phyloP scores from a whole-genome alignment of 1,140 invertebrate species.

The Pseudomyrmex dendroicus region DNA sequence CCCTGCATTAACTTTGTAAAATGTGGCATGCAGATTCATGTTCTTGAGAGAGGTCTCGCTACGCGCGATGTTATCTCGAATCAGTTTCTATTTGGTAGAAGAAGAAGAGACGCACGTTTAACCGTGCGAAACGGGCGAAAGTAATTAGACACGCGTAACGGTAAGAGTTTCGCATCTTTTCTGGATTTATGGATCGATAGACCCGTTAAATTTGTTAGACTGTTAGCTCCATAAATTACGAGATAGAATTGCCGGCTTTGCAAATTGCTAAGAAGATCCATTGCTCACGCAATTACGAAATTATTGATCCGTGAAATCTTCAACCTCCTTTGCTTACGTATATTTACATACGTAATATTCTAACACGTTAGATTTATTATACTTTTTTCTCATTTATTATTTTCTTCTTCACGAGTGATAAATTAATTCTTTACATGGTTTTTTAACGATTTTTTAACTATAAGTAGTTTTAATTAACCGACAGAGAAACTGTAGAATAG shows the following conservation, averaged over 20 bases:
- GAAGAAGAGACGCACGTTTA: conserved; percentile 28
- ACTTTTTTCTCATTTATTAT: conserved; percentile 13
- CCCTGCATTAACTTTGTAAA: not conserved
- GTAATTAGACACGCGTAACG: conserved; percentile 50
- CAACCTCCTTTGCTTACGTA: conserved; percentile 32
- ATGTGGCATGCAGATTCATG: not conserved
- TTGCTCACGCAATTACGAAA: conserved; percentile 44
- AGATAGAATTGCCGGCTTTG: conserved; percentile 42
- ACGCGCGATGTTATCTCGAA: conserved; percentile 7
- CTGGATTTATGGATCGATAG: conserved; percentile 57
- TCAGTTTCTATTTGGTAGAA: not conserved
- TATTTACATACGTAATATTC: conserved; percentile 39
- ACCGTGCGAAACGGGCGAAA: conserved; percentile 32
- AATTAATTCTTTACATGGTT: not conserved
- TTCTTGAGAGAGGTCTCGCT: not conserved
- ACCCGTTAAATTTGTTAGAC: conserved; percentile 57
- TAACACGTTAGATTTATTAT: conserved; percentile 34
- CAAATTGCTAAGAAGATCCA: conserved; percentile 39
- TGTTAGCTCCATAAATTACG: conserved; percentile 52
- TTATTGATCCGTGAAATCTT: conserved; percentile 39
- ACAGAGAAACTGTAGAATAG: not conserved
- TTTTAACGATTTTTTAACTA: not conserved
- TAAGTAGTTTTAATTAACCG: not conserved
- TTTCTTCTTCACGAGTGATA: not conserved
- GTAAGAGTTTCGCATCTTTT: conserved; percentile 26